These are phyloP conservation scores for Spermophilus dauricus DNA, from an alignment of 2,113 vertebrate species.

Conservation along the genomic window DNA sequence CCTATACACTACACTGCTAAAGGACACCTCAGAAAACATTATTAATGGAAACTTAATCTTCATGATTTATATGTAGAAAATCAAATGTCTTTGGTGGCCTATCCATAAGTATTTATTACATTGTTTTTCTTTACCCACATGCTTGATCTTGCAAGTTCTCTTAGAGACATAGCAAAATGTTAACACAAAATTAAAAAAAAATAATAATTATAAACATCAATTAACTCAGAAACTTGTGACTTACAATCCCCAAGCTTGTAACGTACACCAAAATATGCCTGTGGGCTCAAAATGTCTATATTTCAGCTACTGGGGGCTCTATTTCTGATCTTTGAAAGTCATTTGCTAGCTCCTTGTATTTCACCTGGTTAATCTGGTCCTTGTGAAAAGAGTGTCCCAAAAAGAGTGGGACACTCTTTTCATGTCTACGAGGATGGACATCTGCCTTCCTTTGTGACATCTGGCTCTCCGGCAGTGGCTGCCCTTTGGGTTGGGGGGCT, in stretches of 20 bases:
- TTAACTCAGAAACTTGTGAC: not conserved
- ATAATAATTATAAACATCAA: not conserved
- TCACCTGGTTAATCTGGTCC: not conserved
- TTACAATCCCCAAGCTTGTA: not conserved
- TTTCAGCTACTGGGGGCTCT: not conserved
- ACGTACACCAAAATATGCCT: not conserved
- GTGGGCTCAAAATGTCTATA: not conserved
- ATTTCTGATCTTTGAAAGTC: not conserved
- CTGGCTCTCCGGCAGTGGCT: not conserved
- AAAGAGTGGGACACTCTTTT: no score
- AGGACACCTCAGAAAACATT: not conserved
- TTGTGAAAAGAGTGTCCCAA: not conserved
- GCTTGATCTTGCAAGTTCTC: not conserved
- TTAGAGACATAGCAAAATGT: not conserved
- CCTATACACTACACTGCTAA: not conserved
- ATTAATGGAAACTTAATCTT: not conserved
- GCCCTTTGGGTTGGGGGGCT: not conserved
- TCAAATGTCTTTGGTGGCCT: not conserved
- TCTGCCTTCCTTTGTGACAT: not conserved
- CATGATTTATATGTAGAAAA: not conserved
- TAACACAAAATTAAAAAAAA: not conserved
- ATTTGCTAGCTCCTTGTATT: not conserved
- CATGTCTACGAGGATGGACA: not conserved
- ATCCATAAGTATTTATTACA: not conserved
- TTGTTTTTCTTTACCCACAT: not conserved